phyloP scores from a whole-genome alignment of 1,140 invertebrate genomes.

The Alviniconcha marisindica region DNA sequence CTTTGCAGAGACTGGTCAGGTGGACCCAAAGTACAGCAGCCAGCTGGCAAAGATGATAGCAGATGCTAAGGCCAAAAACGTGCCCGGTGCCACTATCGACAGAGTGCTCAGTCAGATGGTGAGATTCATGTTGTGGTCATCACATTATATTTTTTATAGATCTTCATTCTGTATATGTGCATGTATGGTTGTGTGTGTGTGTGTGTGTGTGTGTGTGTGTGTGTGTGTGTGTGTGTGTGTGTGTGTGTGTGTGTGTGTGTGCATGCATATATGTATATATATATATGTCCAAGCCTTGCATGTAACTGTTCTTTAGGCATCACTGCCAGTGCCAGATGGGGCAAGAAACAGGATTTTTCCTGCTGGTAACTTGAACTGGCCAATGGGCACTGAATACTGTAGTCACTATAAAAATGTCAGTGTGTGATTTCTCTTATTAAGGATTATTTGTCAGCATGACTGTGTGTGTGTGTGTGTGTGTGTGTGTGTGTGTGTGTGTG shows the following conservation, averaged over 20 bases:
- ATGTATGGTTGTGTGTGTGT: not conserved
- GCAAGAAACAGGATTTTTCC: no score
- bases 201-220: slow-evolving; percentile 11
- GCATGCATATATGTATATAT: no score
- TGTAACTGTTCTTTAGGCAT: no score
- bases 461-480: no score
- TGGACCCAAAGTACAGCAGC: slow-evolving; percentile 24
- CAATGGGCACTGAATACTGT: no score
- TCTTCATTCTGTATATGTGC: not conserved
- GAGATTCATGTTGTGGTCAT: not conserved
- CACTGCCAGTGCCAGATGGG: no score
- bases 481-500: no score
- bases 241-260: not conserved
- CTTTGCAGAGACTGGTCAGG: slow-evolving; percentile 26
- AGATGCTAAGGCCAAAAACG: slow-evolving; percentile 22
- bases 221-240: slow-evolving; percentile 16
- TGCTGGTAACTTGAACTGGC: no score
- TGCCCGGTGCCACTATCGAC: slow-evolving; percentile 29
- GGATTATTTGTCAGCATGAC: no score
- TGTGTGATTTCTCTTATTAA: no score
- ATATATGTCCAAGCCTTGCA: no score
- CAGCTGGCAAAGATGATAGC: slow-evolving; percentile 25
- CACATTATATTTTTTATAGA: not conserved
- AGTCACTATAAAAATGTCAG: no score
- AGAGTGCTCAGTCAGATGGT: slow-evolving; percentile 28